A percentile compares a stretch with the other conserved stretches of the same genome.
These are phyloP conservation scores for Sylvia atricapilla DNA, from an alignment of 2,113 vertebrate species.

Conservation along the genomic window DNA sequence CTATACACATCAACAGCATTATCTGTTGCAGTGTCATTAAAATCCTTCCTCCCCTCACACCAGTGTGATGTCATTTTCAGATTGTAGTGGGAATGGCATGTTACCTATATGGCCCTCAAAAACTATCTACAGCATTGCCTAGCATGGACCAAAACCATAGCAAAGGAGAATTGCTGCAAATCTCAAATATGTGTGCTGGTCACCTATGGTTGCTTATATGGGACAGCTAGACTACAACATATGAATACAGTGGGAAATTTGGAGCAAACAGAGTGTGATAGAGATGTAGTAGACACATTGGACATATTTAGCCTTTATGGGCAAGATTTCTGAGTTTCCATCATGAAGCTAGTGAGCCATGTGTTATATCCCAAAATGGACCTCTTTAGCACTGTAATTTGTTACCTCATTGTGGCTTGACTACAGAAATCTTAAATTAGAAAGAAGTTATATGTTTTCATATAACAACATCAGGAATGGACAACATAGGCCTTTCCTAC, in stretches of 20 bases:
- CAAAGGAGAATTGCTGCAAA: not conserved
- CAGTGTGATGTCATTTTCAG: not conserved
- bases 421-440: not conserved
- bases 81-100: not conserved
- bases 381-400: not conserved
- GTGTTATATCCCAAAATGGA: not conserved
- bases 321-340: not conserved
- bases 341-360: not conserved
- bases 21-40: not conserved
- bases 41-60: not conserved
- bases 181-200: not conserved
- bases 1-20: not conserved
- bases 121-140: not conserved
- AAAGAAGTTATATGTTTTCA: not conserved
- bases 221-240: not conserved
- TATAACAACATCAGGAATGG: not conserved
- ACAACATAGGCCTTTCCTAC: not conserved
- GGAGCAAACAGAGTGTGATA: not conserved
- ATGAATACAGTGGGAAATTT: not conserved
- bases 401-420: not conserved
- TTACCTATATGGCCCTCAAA: not conserved
- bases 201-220: not conserved
- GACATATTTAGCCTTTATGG: not conserved
- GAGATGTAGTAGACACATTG: not conserved
- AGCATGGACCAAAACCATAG: not conserved